phyloP scores from a whole-genome alignment of 2,797 vertebrate species.

The Schizopygopsis malacanthus region DNA sequence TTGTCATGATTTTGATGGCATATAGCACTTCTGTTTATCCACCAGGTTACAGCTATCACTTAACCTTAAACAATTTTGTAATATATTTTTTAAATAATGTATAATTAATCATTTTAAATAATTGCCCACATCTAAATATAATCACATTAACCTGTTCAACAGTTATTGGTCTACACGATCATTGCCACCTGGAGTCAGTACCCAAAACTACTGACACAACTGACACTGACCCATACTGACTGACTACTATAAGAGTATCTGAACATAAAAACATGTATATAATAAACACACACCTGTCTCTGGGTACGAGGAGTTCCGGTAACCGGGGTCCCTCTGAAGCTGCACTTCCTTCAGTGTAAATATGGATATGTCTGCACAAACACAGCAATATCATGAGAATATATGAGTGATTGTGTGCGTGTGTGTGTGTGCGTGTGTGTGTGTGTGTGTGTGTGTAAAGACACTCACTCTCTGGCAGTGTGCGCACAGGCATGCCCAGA shows the following conservation, averaged over 20 bases:
- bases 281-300: conserved; percentile 85
- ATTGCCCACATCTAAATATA: not conserved
- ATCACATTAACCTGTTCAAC: not conserved
- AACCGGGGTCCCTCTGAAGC: conserved; percentile 98
- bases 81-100: not conserved
- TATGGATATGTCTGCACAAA: conserved; percentile 87
- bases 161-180: not conserved
- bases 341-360: conserved; percentile 99
- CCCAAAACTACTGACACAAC: not conserved
- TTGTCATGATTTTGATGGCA: not conserved
- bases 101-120: not conserved
- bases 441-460: not conserved
- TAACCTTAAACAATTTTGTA: not conserved
- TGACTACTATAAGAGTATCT: not conserved
- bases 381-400: conserved; percentile 34
- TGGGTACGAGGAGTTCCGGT: conserved; percentile 94
- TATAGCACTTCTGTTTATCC: not conserved
- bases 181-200: not conserved
- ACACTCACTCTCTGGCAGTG: conserved; percentile 92
- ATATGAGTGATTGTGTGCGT: not conserved
- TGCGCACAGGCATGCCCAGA: conserved; percentile 89
- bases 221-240: not conserved
- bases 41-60: not conserved
- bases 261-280: not conserved
- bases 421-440: not conserved